phyloP scores from a whole-genome alignment of 2,113 vertebrate species.

The Scopus umbretta region DNA sequence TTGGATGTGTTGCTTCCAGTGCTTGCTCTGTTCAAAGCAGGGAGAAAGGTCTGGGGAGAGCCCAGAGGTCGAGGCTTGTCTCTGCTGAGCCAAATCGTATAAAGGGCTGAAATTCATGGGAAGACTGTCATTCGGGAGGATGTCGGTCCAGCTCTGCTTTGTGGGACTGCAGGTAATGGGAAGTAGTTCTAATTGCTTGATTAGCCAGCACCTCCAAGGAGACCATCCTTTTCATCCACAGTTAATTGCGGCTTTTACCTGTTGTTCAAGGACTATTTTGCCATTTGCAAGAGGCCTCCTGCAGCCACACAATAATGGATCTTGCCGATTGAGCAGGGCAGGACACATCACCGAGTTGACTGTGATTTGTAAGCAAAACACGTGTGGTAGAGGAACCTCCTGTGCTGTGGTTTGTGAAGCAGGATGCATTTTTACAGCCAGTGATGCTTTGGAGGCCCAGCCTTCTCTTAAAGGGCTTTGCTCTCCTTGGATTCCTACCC shows the following conservation, averaged over 20 bases:
- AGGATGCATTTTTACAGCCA: neutral
- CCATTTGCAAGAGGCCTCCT: slow-evolving; percentile 12
- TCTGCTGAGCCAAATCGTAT: neutral
- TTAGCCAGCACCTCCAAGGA: slow-evolving; percentile 15
- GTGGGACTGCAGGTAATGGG: slow-evolving; percentile 17
- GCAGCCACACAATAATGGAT: neutral
- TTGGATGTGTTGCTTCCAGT: neutral
- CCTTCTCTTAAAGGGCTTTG: neutral
- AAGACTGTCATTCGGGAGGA: neutral
- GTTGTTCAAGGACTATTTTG: slow-evolving; percentile 22
- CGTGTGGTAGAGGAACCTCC: neutral
- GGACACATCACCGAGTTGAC: neutral
- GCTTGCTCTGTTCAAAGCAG: neutral
- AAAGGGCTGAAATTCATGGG: neutral
- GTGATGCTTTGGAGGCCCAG: neutral
- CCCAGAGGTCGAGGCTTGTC: neutral
- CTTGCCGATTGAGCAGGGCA: neutral
- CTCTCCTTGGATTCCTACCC: neutral
- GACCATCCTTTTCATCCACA: slow-evolving; percentile 10
- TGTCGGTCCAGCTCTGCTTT: neutral
- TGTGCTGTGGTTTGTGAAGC: neutral
- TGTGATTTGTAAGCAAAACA: slow-evolving; percentile 5
- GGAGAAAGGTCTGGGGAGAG: neutral
- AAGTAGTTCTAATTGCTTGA: slow-evolving; percentile 33
- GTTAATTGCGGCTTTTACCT: slow-evolving; percentile 36